These are phyloP conservation scores for Laothoe populi DNA, from an alignment of 2,888 invertebrate genomes.

Conservation along the genomic window DNA sequence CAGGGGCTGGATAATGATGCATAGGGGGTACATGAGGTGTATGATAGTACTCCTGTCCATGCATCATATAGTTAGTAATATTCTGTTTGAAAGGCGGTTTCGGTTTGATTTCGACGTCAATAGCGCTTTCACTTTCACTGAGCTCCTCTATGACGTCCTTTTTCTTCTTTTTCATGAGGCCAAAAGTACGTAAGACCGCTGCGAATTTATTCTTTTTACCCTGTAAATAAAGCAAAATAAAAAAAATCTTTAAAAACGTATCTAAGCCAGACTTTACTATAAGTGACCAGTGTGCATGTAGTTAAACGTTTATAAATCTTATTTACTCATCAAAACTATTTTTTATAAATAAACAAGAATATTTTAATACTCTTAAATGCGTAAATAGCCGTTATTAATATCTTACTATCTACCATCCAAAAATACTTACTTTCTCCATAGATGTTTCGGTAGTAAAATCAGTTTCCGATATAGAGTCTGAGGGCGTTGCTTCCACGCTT, in stretches of 20 bases:
- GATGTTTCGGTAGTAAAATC: constrained; percentile 50
- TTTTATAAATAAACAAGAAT: not conserved
- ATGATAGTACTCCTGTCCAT: constrained; percentile 60
- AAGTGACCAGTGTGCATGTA: no score
- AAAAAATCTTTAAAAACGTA: not conserved
- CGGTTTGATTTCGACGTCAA: constrained; percentile 50
- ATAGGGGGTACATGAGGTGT: constrained; percentile 50
- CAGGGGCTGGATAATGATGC: constrained; percentile 32
- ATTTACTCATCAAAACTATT: no score
- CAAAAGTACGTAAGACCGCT: constrained; percentile 59
- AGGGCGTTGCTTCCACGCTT: constrained; percentile 56
- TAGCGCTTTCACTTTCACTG: constrained; percentile 60
- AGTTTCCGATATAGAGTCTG: constrained; percentile 53
- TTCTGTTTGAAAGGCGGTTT: constrained; percentile 60
- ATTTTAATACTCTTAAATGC: not conserved
- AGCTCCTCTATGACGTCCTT: constrained; percentile 62
- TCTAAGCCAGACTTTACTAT: no score
- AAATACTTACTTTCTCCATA: constrained; percentile 49
- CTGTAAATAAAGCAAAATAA: constrained; percentile 48
- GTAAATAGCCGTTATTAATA: no score
- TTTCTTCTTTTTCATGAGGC: constrained; percentile 64
- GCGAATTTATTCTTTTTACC: constrained; percentile 54
- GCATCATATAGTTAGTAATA: constrained; percentile 64
- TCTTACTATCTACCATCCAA: not conserved
- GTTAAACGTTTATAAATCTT: no score